Base-by-base conservation (phyloP, 2,888 invertebrate genomes). In the Itoplectis maculator region DNA sequence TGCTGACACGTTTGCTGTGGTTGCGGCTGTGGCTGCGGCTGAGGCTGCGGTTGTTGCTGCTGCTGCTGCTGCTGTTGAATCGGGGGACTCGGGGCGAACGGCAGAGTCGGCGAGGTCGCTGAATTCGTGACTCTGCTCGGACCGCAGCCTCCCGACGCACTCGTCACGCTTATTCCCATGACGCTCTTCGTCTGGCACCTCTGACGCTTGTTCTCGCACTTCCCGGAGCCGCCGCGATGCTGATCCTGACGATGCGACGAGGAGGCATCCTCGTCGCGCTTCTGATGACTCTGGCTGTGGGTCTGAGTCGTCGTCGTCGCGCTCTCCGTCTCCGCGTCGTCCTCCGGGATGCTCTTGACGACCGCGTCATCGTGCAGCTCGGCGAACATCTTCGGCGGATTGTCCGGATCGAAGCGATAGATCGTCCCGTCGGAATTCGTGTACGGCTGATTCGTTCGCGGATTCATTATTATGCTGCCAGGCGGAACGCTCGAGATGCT, bases 401-500 rank as follows among this genome's bases (percentile, higher is more conserved):
- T 95, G 49, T 94, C 93, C 0, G 97, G 97, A 89, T 97, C 96
- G 92, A 95, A 97, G 83, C 96, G 96, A 92, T 97, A 97, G 15
- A 96, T 92, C 0, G 95, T 94, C 15, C 97, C 97, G 89, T 97
- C 97, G 0, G 95, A 93, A 89, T 97, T 97, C 59, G 95, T 95
- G 63, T 96, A 94, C 0, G 97, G 96, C 72, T 96, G 95, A 7
- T 97, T 96, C 66, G 96, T 96, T 94, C 96, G 92, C 29, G 98
- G 98, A 93, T 98, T 97, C 92, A 98, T 97, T 88, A 98, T 96
- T 88, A 98, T 94, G 88, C 97, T 97, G 82, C 98, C 98, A 76
- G 96, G 94, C 69, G 98, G 98, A 82, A 98, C 97, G 85, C 96
- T 95, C 54, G 96, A 95, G 93, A 97, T 95, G 93, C 97, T 97